Conservation (phyloP, 2,113 vertebrate species). For the Siphamia tubifer region DNA sequence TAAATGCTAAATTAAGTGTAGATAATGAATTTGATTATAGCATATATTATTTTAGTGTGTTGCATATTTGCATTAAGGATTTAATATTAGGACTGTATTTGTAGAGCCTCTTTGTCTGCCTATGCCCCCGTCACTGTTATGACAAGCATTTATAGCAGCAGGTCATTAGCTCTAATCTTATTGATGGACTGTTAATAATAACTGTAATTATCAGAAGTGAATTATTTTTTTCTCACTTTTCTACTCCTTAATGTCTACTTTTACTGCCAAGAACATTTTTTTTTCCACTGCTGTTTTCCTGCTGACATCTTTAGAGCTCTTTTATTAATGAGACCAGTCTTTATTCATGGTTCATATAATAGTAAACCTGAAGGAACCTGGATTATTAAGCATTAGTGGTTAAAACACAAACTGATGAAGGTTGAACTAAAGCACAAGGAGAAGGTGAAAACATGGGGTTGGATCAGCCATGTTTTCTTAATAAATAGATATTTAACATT, state of each 20-base stretch:
- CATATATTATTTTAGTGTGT: too few relatives aligned
- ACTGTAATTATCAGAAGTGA: background rate
- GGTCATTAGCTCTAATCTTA: constrained; percentile 12
- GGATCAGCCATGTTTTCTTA: too few relatives aligned
- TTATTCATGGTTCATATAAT: too few relatives aligned
- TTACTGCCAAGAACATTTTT: background rate
- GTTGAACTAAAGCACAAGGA: too few relatives aligned
- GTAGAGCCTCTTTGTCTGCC: background rate
- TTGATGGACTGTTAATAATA: constrained; percentile 14
- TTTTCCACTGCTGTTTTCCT: background rate
- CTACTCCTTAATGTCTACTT: constrained; percentile 5
- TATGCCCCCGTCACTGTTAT: constrained; percentile 34
- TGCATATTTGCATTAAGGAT: too few relatives aligned
- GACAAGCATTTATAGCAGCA: constrained; percentile 37
- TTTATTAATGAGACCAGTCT: background rate
- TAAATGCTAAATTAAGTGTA: too few relatives aligned
- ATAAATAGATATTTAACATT: too few relatives aligned
- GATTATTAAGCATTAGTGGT: background rate
- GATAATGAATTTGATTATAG: too few relatives aligned
- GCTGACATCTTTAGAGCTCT: background rate
- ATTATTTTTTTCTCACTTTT: background rate
- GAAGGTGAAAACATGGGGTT: too few relatives aligned
- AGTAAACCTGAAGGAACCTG: too few relatives aligned
- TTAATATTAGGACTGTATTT: too few relatives aligned
- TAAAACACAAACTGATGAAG: too few relatives aligned